Conservation (phyloP, 2,888 invertebrate genomes). For the Dendrolimus houi region DNA sequence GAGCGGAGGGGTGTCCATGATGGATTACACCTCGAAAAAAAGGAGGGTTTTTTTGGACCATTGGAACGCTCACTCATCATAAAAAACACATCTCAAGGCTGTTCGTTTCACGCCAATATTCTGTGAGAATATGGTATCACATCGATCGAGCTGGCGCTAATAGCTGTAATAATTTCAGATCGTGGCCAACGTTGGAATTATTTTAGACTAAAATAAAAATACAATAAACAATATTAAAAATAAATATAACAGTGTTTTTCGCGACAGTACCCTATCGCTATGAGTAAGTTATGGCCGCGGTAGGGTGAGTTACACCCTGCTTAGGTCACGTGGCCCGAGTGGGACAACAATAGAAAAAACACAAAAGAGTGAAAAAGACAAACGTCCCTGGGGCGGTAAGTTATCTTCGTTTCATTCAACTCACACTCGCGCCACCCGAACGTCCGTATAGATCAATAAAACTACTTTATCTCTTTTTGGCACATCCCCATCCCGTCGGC, state of each 20-base stretch:
- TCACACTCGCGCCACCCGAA: conserved; percentile 72
- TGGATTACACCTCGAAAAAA: too few species aligned
- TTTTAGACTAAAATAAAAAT: conserved; percentile 3
- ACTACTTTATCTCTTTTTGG: conserved; percentile 79
- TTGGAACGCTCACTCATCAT: too few species aligned
- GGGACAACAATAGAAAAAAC: conserved; percentile 48
- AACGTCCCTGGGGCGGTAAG: conserved; percentile 69
- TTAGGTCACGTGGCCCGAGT: conserved; percentile 72
- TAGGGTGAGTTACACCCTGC: conserved; percentile 77
- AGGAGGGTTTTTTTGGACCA: too few species aligned
- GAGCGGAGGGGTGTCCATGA: too few species aligned
- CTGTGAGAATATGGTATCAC: too few species aligned
- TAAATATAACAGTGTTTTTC: conserved; percentile 61
- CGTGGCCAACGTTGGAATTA: too few species aligned
- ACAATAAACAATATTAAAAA: conserved; percentile 28
- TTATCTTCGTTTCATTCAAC: conserved; percentile 77
- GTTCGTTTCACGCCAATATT: too few species aligned
- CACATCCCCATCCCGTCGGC: conserved; percentile 72
- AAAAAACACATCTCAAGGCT: too few species aligned
- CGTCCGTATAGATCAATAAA: conserved; percentile 78
- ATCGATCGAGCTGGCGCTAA: too few species aligned
- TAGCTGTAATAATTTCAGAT: too few species aligned
- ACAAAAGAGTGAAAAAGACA: conserved; percentile 40
- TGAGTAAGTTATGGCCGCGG: conserved; percentile 75
- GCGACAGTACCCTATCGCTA: conserved; percentile 74